These are phyloP conservation scores for Coracias cyanogaster DNA, from an alignment of 2,797 vertebrate genomes.

Conservation along the genomic window DNA sequence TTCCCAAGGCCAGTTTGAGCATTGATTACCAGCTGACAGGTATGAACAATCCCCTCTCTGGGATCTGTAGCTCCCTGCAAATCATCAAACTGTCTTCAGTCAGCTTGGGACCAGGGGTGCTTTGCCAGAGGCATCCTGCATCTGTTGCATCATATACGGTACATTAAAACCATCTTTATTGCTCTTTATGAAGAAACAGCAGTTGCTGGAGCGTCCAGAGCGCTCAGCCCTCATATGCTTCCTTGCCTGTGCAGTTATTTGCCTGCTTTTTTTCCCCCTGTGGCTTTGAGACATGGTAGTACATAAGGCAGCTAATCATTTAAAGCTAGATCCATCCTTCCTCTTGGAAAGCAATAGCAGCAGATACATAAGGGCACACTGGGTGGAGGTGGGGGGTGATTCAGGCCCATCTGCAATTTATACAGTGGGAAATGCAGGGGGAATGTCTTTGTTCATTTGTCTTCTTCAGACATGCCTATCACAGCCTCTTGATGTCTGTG, in stretches of 20 bases:
- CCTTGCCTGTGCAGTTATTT: constrained; percentile 46
- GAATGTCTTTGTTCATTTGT: constrained; percentile 66
- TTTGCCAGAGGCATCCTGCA: constrained; percentile 74
- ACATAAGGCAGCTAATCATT: constrained; percentile 63
- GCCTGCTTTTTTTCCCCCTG: background rate
- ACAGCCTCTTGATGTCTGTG: background rate
- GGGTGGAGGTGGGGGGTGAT: background rate
- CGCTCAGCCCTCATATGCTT: constrained; percentile 8
- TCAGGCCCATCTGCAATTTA: constrained; percentile 55
- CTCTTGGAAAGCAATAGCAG: constrained; percentile 41
- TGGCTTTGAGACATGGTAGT: constrained; percentile 52
- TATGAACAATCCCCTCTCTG: constrained; percentile 69
- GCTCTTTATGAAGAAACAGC: constrained; percentile 57
- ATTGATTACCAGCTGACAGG: constrained; percentile 78
- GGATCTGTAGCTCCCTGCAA: constrained; percentile 68
- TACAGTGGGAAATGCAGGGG: constrained; percentile 31
- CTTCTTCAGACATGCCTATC: constrained; percentile 39
- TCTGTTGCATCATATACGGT: constrained; percentile 68
- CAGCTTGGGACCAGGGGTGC: constrained; percentile 62
- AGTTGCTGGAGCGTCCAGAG: background rate
- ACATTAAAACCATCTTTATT: constrained; percentile 81
- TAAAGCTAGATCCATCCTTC: constrained; percentile 49
- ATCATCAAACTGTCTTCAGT: constrained; percentile 80
- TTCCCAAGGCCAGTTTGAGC: constrained; percentile 2
- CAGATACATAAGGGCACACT: constrained; percentile 3